A percentile compares a stretch with the other conserved stretches of the same genome.
Evolutionary conservation across 2,888 invertebrate genomes (phyloP).

Genomic region (Hoplodrina blanda): DNA sequence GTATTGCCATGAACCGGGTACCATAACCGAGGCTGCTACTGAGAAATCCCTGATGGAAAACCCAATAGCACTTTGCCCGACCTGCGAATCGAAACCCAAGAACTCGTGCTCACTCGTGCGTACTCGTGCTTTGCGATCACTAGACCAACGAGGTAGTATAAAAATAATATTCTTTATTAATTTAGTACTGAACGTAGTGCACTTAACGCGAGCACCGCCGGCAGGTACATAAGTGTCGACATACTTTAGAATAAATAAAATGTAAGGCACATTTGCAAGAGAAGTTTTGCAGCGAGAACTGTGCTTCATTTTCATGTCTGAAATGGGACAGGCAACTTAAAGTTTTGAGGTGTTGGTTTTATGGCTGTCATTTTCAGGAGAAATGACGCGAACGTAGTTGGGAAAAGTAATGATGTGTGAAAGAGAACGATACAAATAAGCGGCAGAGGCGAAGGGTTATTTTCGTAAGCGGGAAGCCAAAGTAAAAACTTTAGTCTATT

Average conservation of each 20-base stretch:
- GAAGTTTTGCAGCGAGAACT: constrained; percentile 51
- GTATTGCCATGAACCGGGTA: too few species aligned
- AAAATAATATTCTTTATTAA: constrained; percentile 48
- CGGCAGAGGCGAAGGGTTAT: too few species aligned
- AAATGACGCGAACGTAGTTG: constrained; percentile 5
- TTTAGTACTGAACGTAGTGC: constrained; percentile 30
- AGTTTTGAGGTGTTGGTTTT: constrained; percentile 51
- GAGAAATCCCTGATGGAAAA: too few species aligned
- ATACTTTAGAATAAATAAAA: constrained; percentile 50
- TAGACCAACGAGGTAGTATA: too few species aligned
- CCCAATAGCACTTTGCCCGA: too few species aligned
- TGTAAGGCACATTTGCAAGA: constrained; percentile 47
- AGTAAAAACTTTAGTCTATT: too few species aligned
- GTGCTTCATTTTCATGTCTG: constrained; percentile 46
- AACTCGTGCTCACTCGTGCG: too few species aligned
- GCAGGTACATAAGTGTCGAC: constrained; percentile 48
- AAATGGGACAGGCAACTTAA: constrained; percentile 51
- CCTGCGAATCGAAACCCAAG: too few species aligned
- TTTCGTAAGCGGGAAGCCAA: too few species aligned
- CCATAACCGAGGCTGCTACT: too few species aligned
- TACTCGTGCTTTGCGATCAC: too few species aligned
- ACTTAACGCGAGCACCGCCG: constrained; percentile 33
- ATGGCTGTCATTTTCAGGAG: constrained; percentile 33
- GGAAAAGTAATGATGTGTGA: neutral
- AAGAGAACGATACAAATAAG: neutral